Base-by-base conservation (phyloP, 2,888 invertebrate genomes). In the Phanerotoma sp. region DNA sequence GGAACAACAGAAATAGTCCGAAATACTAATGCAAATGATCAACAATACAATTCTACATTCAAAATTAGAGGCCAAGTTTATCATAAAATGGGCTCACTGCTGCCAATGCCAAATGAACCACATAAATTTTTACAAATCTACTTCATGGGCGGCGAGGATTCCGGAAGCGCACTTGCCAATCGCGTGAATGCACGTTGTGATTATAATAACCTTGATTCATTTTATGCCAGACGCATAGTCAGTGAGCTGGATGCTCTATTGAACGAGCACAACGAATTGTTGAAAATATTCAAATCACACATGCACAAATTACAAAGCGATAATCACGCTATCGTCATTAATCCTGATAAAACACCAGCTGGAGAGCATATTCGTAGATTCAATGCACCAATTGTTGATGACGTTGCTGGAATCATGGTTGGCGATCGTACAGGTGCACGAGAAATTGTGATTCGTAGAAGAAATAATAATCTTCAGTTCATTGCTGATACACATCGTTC, bases 321-420 rank as follows among this genome's bases (percentile, higher is more conserved):
- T 25, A 64, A 66, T 65, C 59, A 67, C 54, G 59, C 58, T 57
- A 65, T 62, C n/a, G n/a, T n/a, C n/a, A n/a, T n/a, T n/a, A n/a
- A n/a, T n/a, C n/a, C n/a, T n/a, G n/a, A n/a, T n/a, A 66, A 60
- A 66, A 64, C 60, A 63, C 35, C 35, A 35, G n/a, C n/a, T 35
- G 70, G 68, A 61, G 67, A 69, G 52, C 71, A 71, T 52, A 35
- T 65, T 6, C 62, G 71, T 63, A 68, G 70, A 71, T 75, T 69
- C 62, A 72, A 75, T 62, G 70, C 70, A 54, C 72, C 72, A 53
- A 63, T 63, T 60, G 60, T 61, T 62, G 64, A 65, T 37, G 66
- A 68, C 48, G 66, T 68, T 65, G 69, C 63, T 61, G 62, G 52
- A 57, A 62, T 68, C 60, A 66, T 69, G 61, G 67, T 67, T 64